A percentile compares a stretch with the other conserved stretches of the same genome.
These are phyloP conservation scores for Microplitis deprimator DNA, from an alignment of 2,888 invertebrate genomes.

Conservation along the genomic window DNA sequence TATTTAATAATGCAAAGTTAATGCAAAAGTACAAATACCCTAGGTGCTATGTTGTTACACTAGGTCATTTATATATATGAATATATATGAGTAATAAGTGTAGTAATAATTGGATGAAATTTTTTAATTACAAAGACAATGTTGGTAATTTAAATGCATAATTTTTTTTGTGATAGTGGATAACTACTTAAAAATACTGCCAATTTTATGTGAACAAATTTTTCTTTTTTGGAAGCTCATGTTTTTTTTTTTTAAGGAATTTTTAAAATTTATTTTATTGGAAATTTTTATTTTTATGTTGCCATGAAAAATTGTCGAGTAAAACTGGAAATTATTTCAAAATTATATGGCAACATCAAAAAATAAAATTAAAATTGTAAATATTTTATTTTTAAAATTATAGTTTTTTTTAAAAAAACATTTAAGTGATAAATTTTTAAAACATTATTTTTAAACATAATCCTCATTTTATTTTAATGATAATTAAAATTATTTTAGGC, in stretches of 20 bases:
- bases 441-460: too few species aligned
- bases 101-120: background rate
- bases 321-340: too few species aligned
- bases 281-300: background rate
- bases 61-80: conserved; percentile 58
- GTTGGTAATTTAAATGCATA: background rate
- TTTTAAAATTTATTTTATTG: background rate
- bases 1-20: conserved; percentile 63
- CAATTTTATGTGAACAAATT: background rate
- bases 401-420: too few species aligned
- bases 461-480: background rate
- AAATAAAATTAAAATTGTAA: too few species aligned
- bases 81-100: conserved; percentile 9
- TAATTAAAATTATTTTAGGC: too few species aligned
- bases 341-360: too few species aligned
- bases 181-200: background rate
- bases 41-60: conserved; percentile 71
- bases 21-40: conserved; percentile 70
- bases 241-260: background rate
- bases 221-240: background rate
- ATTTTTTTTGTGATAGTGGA: background rate
- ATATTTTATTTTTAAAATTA: too few species aligned
- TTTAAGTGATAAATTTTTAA: too few species aligned
- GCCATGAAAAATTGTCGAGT: too few species aligned
- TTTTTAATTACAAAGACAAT: conserved; percentile 23